A percentile compares a stretch with the other conserved stretches of the same genome.
phyloP scores from a whole-genome alignment of 2,113 vertebrate genomes.

The Embiotoca jacksoni region DNA sequence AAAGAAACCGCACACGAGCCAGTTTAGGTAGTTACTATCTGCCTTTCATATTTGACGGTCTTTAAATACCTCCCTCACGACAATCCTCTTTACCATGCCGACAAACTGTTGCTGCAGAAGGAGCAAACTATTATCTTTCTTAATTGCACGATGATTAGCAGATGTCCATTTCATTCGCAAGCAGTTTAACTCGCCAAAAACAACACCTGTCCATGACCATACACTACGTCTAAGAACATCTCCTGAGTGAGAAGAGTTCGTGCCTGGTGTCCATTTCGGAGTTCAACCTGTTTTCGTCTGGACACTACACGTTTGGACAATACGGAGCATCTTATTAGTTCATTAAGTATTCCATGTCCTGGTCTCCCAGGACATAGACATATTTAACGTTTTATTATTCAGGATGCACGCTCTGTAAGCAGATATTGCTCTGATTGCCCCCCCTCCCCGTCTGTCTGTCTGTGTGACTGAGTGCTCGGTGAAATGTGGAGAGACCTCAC shows the following conservation, averaged over 20 bases:
- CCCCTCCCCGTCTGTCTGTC: slow-evolving; percentile 16
- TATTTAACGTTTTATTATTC: slow-evolving; percentile 64
- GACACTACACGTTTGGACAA: slow-evolving; percentile 31
- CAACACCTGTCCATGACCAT: background rate
- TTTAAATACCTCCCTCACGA: too few relatives aligned
- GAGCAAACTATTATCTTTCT: too few relatives aligned
- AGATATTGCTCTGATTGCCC: slow-evolving; percentile 39
- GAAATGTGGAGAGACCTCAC: slow-evolving; percentile 38
- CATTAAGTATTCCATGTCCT: slow-evolving; percentile 51
- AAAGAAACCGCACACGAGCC: background rate
- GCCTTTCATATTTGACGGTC: background rate
- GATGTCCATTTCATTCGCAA: background rate
- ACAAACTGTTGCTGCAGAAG: too few relatives aligned
- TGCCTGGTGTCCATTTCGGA: slow-evolving; percentile 11
- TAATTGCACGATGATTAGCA: background rate
- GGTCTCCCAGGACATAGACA: slow-evolving; percentile 40
- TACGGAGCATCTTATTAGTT: slow-evolving; percentile 55
- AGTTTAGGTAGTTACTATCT: background rate
- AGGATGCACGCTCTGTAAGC: slow-evolving; percentile 29
- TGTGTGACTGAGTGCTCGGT: slow-evolving; percentile 3
- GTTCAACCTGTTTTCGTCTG: slow-evolving; percentile 26
- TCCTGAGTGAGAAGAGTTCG: background rate
- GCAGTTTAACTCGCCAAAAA: background rate
- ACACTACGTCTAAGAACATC: background rate
- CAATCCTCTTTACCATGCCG: too few relatives aligned